Percentiles rank a stretch among this genome's conserved stretches.
Evolutionary conservation across 2,888 invertebrate genomes (phyloP).

Genomic region (Metallyticus violacea): DNA sequence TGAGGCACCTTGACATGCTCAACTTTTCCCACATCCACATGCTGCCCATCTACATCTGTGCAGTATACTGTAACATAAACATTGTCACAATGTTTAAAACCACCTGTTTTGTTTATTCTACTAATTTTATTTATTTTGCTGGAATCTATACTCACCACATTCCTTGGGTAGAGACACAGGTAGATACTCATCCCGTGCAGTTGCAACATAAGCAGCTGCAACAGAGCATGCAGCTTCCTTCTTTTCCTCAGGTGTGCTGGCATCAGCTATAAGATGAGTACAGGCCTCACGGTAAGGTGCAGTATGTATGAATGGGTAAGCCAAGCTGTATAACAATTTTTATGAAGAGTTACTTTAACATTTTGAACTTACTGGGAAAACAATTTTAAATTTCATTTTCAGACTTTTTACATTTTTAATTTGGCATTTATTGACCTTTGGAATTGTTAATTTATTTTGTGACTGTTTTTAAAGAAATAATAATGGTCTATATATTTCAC

Average conservation of each 20-base stretch:
- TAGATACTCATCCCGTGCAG: constrained; percentile 51
- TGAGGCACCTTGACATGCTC: constrained; percentile 65
- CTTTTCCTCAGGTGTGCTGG: constrained; percentile 48
- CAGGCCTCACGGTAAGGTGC: constrained; percentile 66
- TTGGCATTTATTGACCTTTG: no score
- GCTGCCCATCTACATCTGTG: constrained; percentile 44
- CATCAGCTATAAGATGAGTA: constrained; percentile 58
- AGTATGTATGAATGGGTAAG: constrained; percentile 53
- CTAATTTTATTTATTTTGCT: no score
- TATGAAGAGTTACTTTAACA: no score
- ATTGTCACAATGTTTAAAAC: no score
- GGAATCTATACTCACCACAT: constrained; percentile 58
- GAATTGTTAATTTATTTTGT: no score
- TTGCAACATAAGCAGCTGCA: constrained; percentile 65
- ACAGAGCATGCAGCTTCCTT: constrained; percentile 62
- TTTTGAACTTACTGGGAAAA: no score
- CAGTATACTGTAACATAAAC: background rate
- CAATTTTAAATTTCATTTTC: no score
- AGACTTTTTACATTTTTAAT: no score
- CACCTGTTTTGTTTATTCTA: no score
- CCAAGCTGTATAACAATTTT: constrained; percentile 6
- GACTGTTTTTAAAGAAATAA: no score
- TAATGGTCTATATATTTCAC: no score
- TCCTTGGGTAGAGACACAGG: constrained; percentile 60
- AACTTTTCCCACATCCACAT: constrained; percentile 56